Percentiles rank a stretch among this genome's conserved stretches.
Evolutionary conservation across 2,888 invertebrate species (phyloP).

Genomic region (Coleophora deauratella): DNA sequence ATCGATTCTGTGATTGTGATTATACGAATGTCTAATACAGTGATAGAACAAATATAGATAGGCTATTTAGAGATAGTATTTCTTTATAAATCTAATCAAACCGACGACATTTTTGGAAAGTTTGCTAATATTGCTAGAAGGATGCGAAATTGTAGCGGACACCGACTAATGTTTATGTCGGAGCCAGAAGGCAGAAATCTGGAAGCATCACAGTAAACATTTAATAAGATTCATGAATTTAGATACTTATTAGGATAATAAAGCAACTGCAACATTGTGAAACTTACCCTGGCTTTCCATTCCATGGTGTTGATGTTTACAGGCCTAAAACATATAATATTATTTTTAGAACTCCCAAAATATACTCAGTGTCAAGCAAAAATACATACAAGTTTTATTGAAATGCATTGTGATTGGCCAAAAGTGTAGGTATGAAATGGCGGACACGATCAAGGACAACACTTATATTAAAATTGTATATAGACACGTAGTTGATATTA

Average conservation of each 20-base stretch:
- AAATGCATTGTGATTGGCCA: too few species aligned
- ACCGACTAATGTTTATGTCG: background rate
- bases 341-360: background rate
- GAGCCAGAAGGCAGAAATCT: too few species aligned
- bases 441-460: too few species aligned
- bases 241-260: too few species aligned
- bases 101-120: background rate
- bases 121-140: background rate
- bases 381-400: too few species aligned
- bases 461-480: too few species aligned
- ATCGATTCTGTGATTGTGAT: background rate
- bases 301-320: conserved; percentile 44
- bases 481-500: too few species aligned
- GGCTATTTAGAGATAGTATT: too few species aligned
- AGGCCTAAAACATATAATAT: conserved; percentile 54
- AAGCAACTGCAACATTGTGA: too few species aligned
- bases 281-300: conserved; percentile 24
- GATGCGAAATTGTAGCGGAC: background rate
- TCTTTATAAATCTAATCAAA: background rate
- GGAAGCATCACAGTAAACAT: too few species aligned
- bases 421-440: too few species aligned
- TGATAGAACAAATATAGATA: background rate
- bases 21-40: background rate
- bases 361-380: background rate
- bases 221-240: background rate